Conservation (phyloP, 2,113 vertebrate species). For the Syngnathus floridae region DNA sequence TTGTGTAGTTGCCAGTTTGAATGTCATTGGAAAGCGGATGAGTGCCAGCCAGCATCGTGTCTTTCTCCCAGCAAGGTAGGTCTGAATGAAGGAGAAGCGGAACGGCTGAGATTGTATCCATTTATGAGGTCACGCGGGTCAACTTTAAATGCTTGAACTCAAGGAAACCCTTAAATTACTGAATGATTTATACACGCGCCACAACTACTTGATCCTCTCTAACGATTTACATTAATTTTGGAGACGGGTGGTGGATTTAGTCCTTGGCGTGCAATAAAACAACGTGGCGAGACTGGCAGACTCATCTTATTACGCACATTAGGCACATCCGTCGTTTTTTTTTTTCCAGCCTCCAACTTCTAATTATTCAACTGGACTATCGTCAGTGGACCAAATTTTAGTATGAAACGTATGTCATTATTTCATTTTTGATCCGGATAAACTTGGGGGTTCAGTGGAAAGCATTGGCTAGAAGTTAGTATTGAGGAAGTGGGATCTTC, state of each 20-base stretch:
- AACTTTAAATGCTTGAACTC: constrained; percentile 4
- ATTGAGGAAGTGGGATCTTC: not conserved
- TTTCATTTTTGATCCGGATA: not conserved
- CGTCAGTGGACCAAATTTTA: constrained; percentile 17
- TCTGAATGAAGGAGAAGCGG: constrained; percentile 6
- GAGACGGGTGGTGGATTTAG: not conserved
- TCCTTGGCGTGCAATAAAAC: constrained; percentile 22
- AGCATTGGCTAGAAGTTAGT: not conserved
- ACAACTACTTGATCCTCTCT: constrained; percentile 27
- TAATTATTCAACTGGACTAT: constrained; percentile 37
- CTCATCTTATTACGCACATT: constrained; percentile 38
- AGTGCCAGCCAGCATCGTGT: constrained; percentile 12
- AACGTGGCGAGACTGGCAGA: constrained; percentile 36
- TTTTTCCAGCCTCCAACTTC: constrained; percentile 12
- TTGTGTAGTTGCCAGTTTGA: constrained; percentile 28
- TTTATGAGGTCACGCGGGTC: constrained; percentile 30
- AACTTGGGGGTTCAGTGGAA: not conserved
- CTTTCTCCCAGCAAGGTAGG: constrained; percentile 6
- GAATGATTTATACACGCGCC: constrained; percentile 38
- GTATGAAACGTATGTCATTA: constrained; percentile 5
- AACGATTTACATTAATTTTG: constrained; percentile 37
- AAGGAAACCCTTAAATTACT: constrained; percentile 15
- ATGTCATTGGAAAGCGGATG: constrained; percentile 30
- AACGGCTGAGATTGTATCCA: constrained; percentile 6
- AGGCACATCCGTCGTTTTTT: constrained; percentile 32